Base-by-base conservation (phyloP, 2,888 invertebrate species). In the Labia minor region DNA sequence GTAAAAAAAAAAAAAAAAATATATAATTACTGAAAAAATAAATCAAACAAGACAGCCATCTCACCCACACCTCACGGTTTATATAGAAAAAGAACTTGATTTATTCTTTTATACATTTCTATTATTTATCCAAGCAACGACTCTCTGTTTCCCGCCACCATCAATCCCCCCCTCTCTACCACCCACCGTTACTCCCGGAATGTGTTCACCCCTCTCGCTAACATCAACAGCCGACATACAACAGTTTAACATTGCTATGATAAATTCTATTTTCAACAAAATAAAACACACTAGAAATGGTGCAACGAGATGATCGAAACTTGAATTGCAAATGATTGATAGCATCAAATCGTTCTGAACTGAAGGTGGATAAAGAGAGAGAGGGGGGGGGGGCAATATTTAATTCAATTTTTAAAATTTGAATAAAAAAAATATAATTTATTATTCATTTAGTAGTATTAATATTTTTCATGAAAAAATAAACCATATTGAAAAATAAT, bases 41-140 rank as follows among this genome's bases (percentile, higher is more conserved):
- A 49, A 49, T 49, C 49, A 49, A 49, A 49, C 4, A 2, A 11
- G 49, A 49, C 49, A 49, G 49, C 3, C 49, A 49, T 49, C n/a
- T 49, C n/a, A n/a, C 49, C 49, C 49, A 49, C 49, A 49, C 49
- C 49, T 49, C 49, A 26, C 8, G 26, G 49, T 11, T n/a, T 49
- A 49, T 49, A 49, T 49, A 49, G 49, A 49, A 49, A 49, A 49
- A 49, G 49, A 49, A 49, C 49, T 49, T 49, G 49, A 49, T 49
- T 49, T 49, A 49, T 49, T 49, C 49, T 49, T 49, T 49, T 49
- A n/a, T n/a, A 49, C 49, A 49, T 49, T 49, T 49, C 49, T 49
- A 49, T 49, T 49, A 49, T 49, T 49, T 49, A 49, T 49, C 49
- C 49, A 11, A 11, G n/a, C 49, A 3, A 8, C 4, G 26, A 6